Conservation (phyloP, 2,797 vertebrate species). For the Tiaroga cobitis region DNA sequence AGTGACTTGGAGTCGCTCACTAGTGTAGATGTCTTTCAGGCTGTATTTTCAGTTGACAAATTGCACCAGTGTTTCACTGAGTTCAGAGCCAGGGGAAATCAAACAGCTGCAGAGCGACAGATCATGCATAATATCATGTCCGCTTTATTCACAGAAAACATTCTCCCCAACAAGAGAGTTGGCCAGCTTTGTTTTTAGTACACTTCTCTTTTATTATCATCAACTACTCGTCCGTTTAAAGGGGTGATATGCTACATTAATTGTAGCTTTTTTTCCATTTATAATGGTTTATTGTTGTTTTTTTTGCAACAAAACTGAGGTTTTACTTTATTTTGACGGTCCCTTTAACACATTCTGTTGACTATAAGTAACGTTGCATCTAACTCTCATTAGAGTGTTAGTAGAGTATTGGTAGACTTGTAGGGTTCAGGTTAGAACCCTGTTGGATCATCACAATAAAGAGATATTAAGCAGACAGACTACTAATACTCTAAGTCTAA, state of each 20-base stretch:
- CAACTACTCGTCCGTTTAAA: neutral
- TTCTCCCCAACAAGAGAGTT: conserved; percentile 27
- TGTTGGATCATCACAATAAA: no score
- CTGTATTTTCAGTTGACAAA: conserved; percentile 76
- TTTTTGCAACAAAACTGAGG: neutral
- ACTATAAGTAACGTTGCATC: no score
- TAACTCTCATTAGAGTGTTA: no score
- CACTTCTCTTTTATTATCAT: neutral
- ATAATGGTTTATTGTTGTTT: neutral
- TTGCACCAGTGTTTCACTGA: conserved; percentile 68
- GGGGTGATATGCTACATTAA: neutral
- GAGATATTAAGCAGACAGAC: no score
- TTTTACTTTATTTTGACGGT: no score
- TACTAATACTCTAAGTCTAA: no score
- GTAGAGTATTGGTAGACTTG: no score
- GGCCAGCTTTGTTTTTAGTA: conserved; percentile 15
- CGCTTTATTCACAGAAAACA: conserved; percentile 47
- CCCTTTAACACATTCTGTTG: no score
- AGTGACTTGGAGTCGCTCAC: conserved; percentile 65
- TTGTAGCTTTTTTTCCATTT: neutral
- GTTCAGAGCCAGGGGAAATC: conserved; percentile 67
- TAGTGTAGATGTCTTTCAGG: conserved; percentile 67
- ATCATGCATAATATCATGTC: conserved; percentile 71
- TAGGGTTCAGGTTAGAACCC: no score
- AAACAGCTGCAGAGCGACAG: conserved; percentile 68